Conservation (phyloP, 2,113 vertebrate species). For the Phoxinus phoxinus region DNA sequence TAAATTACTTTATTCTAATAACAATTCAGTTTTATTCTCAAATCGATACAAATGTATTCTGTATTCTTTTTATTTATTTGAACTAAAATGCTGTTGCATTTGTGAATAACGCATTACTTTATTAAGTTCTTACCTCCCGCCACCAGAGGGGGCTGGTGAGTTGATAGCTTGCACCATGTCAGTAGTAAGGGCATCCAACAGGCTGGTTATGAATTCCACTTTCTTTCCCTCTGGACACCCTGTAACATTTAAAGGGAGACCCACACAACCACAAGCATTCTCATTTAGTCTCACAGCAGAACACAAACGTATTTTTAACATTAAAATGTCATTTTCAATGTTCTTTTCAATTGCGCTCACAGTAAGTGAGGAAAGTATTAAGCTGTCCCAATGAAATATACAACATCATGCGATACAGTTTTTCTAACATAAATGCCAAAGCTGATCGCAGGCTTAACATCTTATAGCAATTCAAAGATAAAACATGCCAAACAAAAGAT, state of each 20-base stretch:
- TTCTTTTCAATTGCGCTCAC: background rate
- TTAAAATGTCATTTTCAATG: background rate
- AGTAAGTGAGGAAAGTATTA: background rate
- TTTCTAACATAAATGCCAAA: background rate
- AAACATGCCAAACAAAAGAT: background rate
- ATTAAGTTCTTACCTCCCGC: constrained; percentile 89
- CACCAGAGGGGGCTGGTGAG: constrained; percentile 91
- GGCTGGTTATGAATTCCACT: constrained; percentile 95
- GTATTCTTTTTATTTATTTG: background rate
- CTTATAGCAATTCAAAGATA: background rate
- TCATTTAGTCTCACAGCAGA: background rate
- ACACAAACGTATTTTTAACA: constrained; percentile 32
- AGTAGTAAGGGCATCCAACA: constrained; percentile 95
- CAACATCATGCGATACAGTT: background rate
- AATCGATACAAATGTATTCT: background rate
- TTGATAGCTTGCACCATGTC: constrained; percentile 99
- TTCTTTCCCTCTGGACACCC: constrained; percentile 98
- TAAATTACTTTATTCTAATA: background rate
- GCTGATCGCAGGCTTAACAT: background rate
- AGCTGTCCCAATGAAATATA: background rate
- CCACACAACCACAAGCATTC: constrained; percentile 11
- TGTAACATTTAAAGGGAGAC: constrained; percentile 65
- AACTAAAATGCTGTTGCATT: background rate
- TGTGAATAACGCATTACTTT: background rate
- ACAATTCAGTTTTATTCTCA: background rate